Evolutionary conservation across 1,140 invertebrate species (phyloP), one percentile per base, ranked within the genome.

Genomic region (Anthonomus grandis): DNA sequence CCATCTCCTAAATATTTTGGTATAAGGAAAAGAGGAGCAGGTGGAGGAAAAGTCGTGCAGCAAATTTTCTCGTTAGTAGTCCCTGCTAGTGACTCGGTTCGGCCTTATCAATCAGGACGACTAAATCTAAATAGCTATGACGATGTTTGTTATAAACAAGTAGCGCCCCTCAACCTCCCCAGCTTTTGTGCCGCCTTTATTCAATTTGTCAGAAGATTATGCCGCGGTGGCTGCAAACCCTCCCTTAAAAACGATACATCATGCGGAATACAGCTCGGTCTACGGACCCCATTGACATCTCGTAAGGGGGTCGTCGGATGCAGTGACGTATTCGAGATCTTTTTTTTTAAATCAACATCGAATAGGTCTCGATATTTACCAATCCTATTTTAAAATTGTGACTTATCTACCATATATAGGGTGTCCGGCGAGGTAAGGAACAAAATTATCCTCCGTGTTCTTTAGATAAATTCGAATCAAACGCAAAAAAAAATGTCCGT

Each of bases 131-230:
- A 67, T 65, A 66, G 62, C 64, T 60, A 66, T 69, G 63, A 65
- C 62, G 60, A 68, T 68, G 69, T 72, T 72, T 71, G 70, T 70
- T 70, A 70, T 65, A 69, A 71, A 70, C 70, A 71, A 70, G 71
- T 71, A 69, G 65, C 67, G 64, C 50, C 57, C 51, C 37, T 24
- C 25, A 18, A 37, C 24, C 70, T 68, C 64, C 65, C 61, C 53
- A 49, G 55, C 64, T 56, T 57, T 62, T 62, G 60, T 67, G 65
- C 62, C 66, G 57, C 69, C 69, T 69, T 73, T 71, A 73, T 73
- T 73, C 71, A 73, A 73, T 73, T 73, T 73, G 71, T 71, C 70
- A 72, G 70, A 68, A 73, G 71, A 71, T 73, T 73, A 73, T 73
- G 64, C 65, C 66, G 67, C 68, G 68, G 68, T 66, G 67, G 68